Evolutionary conservation across 2,888 invertebrate genomes (phyloP), one percentile per base, ranked within the genome.

Genomic region (Cerastis leucographa): DNA sequence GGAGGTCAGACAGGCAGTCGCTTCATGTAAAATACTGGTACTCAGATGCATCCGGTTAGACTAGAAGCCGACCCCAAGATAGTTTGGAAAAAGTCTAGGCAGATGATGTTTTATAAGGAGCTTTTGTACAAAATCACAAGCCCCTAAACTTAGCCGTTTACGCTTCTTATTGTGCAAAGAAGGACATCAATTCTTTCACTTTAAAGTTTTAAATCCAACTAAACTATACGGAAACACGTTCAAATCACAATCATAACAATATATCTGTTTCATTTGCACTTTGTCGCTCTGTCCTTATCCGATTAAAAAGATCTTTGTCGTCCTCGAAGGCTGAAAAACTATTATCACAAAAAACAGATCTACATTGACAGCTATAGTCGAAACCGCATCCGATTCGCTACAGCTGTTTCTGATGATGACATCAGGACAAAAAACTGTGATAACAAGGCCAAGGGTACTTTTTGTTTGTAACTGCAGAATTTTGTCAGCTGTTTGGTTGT

Each of bases 341-440:
- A 19, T 40, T 84, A 83, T 80, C 73, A 8, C 12, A 70, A 62
- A 62, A 62, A 66, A 78, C 64, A 40, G 59, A 66, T 76, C 80
- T 65, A 75, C 59, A 78, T 64, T 72, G 81, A 81, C 76, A 83
- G 67, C 73, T 51, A 51, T 51, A 35, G 42, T 66, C 35, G 65
- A 76, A 71, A 72, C 73, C 62, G 66, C 81, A 86, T 86, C 76
- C 42, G 74, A 71, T 84, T 14, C 71, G 72, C 54, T 80, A 68
- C 82, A 84, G 74, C 83, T 84, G 76, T 79, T 78, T 77, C 66
- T 66, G 75, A 81, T 29, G 65, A 54, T 84, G 80, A 80, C 73
- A 62, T 86, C 76, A 83, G 74, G 35, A 25, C 0, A 56, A 81
- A 84, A 83, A 85, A 85, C 72, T 35, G 17, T 40, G 51, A 25